Percentiles rank a stretch among this genome's conserved stretches.
Evolutionary conservation across 2,888 invertebrate genomes (phyloP).

Genomic region (Leptopilina syphax): DNA sequence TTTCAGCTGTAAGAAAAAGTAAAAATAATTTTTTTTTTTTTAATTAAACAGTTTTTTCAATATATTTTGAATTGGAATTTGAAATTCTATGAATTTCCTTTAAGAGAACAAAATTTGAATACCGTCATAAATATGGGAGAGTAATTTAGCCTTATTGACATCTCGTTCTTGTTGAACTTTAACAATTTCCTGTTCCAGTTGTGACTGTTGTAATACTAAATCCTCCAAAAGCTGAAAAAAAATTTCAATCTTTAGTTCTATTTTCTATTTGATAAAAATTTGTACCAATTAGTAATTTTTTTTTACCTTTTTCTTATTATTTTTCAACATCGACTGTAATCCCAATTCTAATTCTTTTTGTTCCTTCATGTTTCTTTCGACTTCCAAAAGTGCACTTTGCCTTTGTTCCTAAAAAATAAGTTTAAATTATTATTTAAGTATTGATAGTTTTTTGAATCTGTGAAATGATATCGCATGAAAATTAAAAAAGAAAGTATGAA

Average conservation of each 20-base stretch:
- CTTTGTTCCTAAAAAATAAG: conserved; percentile 77
- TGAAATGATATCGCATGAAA: not conserved
- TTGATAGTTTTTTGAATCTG: not conserved
- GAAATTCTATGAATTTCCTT: too few relatives aligned
- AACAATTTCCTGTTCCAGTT: conserved; percentile 83
- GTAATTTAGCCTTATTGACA: conserved; percentile 68
- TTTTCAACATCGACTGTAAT: conserved; percentile 81
- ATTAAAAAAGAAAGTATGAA: conserved; percentile 41
- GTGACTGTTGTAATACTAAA: conserved; percentile 82
- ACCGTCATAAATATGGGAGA: conserved; percentile 71
- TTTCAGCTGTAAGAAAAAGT: conserved; percentile 79
- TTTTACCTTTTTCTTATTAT: conserved; percentile 81
- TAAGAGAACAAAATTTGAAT: conserved; percentile 1
- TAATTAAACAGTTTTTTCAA: too few relatives aligned
- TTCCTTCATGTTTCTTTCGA: conserved; percentile 82
- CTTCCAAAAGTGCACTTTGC: conserved; percentile 78
- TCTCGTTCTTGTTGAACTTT: conserved; percentile 85
- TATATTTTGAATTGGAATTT: too few relatives aligned
- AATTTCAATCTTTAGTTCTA: not conserved
- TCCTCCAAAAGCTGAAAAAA: conserved; percentile 77
- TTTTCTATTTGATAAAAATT: not conserved
- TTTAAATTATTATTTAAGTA: conserved; percentile 6
- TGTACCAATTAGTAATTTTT: conserved; percentile 25
- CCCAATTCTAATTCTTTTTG: conserved; percentile 82
- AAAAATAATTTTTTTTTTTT: not conserved